phyloP scores from a whole-genome alignment of 1,140 invertebrate species.

The Drosophila saltans region DNA sequence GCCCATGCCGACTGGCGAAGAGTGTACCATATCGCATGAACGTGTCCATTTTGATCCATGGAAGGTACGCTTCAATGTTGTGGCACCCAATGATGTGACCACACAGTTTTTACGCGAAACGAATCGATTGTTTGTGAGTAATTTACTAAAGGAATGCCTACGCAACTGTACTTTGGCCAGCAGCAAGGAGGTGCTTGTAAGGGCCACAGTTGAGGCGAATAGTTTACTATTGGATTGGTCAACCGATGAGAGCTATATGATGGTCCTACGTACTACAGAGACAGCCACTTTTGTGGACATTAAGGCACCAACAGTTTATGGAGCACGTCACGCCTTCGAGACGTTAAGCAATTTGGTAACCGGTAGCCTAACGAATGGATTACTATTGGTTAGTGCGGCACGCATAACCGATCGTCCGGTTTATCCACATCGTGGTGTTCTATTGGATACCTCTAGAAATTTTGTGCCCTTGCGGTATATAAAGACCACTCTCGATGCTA shows the following conservation, averaged over 20 bases:
- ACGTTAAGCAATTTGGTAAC: slow-evolving; percentile 89
- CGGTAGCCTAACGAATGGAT: slow-evolving; percentile 70
- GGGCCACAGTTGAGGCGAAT: slow-evolving; percentile 84
- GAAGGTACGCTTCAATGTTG: slow-evolving; percentile 85
- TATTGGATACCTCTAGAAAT: slow-evolving; percentile 91
- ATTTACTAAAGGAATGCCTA: slow-evolving; percentile 85
- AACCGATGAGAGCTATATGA: slow-evolving; percentile 87
- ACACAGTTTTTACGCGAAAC: slow-evolving; percentile 84
- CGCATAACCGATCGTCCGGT: slow-evolving; percentile 88
- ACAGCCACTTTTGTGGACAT: slow-evolving; percentile 85
- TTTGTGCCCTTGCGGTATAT: slow-evolving; percentile 88
- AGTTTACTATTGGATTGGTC: slow-evolving; percentile 85
- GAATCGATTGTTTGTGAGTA: slow-evolving; percentile 84
- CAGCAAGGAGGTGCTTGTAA: slow-evolving; percentile 84
- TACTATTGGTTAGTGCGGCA: slow-evolving; percentile 83
- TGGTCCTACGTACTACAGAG: slow-evolving; percentile 86
- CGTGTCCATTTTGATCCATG: slow-evolving; percentile 85
- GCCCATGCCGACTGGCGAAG: slow-evolving; percentile 87
- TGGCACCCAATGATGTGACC: slow-evolving; percentile 83
- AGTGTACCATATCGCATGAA: slow-evolving; percentile 82
- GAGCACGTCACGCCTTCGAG: slow-evolving; percentile 90
- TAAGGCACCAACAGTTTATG: slow-evolving; percentile 87
- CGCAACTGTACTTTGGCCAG: slow-evolving; percentile 84
- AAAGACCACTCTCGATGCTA: slow-evolving; percentile 89
- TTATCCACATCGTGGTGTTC: slow-evolving; percentile 88